These are phyloP conservation scores for human (Homo sapiens) DNA, from an alignment of 2,113 vertebrate genomes.

Conservation along the genomic window GRCh38 chr21:25041001-25041500, in stretches of 20 bases:
- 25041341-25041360: not conserved
- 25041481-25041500: not conserved
- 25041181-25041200: not conserved
- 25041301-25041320: not conserved
- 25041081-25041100: not conserved
- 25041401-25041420: not conserved
- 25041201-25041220: not conserved
- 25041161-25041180: not conserved
- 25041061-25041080: not conserved
- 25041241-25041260: not conserved
- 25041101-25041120: not conserved
- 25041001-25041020: not conserved
- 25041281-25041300: not conserved
- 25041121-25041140: not conserved
- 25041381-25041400: not conserved
- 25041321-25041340: rapidly evolving
- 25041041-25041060: not conserved
- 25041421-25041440: not conserved
- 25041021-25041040: not conserved
- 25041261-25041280: not conserved
- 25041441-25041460: not conserved
- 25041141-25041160: not conserved
- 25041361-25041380: not conserved
- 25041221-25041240: not conserved
- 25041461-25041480: not conserved